phyloP scores from a whole-genome alignment of 2,113 vertebrate species.

The Nothocercus nigrocapillus region DNA sequence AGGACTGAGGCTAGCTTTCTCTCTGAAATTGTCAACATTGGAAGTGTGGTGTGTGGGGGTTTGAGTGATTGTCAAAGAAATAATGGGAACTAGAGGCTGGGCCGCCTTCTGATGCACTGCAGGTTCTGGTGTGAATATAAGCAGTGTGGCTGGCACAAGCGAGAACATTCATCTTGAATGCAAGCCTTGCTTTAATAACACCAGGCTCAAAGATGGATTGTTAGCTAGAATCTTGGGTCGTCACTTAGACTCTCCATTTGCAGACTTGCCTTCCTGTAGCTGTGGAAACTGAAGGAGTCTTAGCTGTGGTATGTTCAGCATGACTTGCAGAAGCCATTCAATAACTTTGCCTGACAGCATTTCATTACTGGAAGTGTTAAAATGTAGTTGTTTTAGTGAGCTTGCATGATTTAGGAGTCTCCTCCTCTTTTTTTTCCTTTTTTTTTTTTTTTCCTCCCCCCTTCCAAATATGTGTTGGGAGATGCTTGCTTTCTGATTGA shows the following conservation, averaged over 20 bases:
- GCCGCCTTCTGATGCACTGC: neutral
- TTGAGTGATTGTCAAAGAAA: neutral
- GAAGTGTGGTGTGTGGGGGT: neutral
- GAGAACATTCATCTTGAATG: neutral
- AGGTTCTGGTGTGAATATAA: neutral
- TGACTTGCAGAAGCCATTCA: neutral
- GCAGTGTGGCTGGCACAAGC: neutral
- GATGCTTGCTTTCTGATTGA: neutral
- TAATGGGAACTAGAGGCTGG: neutral
- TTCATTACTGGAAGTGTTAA: neutral
- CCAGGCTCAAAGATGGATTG: neutral
- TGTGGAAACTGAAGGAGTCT: neutral
- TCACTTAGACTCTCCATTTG: neutral
- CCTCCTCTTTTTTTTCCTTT: accelerated
- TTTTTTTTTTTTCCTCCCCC: no score
- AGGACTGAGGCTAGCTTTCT: neutral
- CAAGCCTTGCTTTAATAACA: neutral
- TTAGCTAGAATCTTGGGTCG: neutral
- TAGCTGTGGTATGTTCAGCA: neutral
- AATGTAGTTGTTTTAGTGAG: neutral
- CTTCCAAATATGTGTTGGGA: neutral
- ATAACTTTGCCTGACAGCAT: neutral
- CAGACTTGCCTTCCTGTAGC: neutral
- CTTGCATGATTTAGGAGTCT: neutral
- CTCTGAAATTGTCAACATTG: neutral